A percentile compares a stretch with the other conserved stretches of the same genome.
phyloP scores from a whole-genome alignment of 2,888 invertebrate species.

The Stenichneumon culpator region DNA sequence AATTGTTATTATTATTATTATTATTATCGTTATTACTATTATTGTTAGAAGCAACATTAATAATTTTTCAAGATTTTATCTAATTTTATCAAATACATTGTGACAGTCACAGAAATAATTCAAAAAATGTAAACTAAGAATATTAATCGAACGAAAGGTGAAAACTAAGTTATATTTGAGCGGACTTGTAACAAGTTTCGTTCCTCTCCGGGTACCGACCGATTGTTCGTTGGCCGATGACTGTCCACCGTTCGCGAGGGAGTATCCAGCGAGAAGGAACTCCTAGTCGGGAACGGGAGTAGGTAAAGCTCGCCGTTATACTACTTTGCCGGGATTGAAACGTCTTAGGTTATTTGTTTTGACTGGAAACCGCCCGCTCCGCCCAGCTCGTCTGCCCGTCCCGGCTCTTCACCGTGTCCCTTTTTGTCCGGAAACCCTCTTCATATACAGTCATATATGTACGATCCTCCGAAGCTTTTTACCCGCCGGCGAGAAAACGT shows the following conservation, averaged over 20 bases:
- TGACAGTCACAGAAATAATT: not conserved
- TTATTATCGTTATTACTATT: too few species aligned
- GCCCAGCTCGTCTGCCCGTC: constrained; percentile 79
- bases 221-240: not conserved
- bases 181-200: not conserved
- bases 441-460: constrained; percentile 16
- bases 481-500: constrained; percentile 33
- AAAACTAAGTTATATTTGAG: not conserved
- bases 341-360: constrained; percentile 83
- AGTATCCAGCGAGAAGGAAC: not conserved
- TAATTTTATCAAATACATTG: not conserved
- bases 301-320: constrained; percentile 64
- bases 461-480: constrained; percentile 53
- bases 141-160: not conserved
- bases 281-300: constrained; percentile 30
- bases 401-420: constrained; percentile 62
- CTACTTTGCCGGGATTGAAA: constrained; percentile 77
- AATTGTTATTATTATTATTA: not conserved
- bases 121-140: not conserved
- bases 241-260: not conserved
- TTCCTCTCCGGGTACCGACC: not conserved
- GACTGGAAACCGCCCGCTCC: constrained; percentile 78
- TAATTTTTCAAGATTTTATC: not conserved
- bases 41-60: not conserved
- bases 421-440: constrained; percentile 54